phyloP scores from a whole-genome alignment of 1,140 invertebrate genomes.

The Saccostrea echinata region DNA sequence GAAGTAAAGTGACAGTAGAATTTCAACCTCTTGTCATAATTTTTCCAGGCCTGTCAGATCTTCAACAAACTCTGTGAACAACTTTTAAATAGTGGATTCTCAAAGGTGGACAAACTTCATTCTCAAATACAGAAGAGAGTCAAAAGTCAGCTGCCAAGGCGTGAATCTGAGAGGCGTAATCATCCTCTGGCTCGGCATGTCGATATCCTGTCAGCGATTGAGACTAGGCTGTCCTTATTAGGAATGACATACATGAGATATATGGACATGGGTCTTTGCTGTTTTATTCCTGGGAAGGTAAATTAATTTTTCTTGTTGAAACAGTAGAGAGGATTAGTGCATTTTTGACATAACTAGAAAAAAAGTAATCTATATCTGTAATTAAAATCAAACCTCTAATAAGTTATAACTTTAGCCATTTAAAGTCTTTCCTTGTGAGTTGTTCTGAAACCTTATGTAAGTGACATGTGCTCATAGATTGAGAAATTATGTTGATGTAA shows the following conservation, averaged over 20 bases:
- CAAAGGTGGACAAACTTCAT: slow-evolving; percentile 89
- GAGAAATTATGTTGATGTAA: no score
- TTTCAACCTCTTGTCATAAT: no score
- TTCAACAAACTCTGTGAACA: slow-evolving; percentile 89
- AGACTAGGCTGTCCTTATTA: slow-evolving; percentile 93
- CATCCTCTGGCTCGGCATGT: slow-evolving; percentile 92
- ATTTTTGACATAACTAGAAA: no score
- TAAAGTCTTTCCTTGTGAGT: no score
- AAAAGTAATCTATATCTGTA: no score
- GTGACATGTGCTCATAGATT: no score
- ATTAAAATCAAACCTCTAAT: no score
- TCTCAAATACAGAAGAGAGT: slow-evolving; percentile 84
- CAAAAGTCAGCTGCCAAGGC: slow-evolving; percentile 90
- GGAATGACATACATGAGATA: slow-evolving; percentile 95
- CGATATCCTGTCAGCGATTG: slow-evolving; percentile 93
- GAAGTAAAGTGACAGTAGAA: no score
- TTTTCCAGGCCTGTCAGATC: slow-evolving; percentile 87
- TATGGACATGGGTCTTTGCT: slow-evolving; percentile 89
- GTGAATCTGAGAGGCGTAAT: slow-evolving; percentile 92
- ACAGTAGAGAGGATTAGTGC: background rate
- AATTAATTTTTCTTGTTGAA: background rate
- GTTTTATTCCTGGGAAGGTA: slow-evolving; percentile 95
- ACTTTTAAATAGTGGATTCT: slow-evolving; percentile 90
- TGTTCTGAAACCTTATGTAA: no score
- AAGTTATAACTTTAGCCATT: no score